These are phyloP conservation scores for Acanthopagrus latus DNA, from an alignment of 2,797 vertebrate genomes.

Conservation along the genomic window DNA sequence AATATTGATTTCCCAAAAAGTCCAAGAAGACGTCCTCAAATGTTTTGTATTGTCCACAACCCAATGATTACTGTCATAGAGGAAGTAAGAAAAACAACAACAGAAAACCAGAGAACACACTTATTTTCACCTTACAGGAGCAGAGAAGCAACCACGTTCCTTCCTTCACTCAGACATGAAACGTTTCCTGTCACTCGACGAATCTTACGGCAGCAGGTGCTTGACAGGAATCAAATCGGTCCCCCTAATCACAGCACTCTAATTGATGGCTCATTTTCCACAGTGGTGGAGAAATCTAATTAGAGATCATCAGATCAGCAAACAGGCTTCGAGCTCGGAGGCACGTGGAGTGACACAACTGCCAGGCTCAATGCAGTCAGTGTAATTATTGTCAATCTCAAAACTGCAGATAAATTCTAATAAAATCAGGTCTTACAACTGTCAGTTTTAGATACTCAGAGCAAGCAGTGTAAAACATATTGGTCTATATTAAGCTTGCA, in stretches of 20 bases:
- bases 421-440: conserved; percentile 9
- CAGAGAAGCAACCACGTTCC: conserved; percentile 3
- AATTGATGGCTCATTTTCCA: conserved; percentile 83
- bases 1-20: too few species aligned
- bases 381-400: conserved; percentile 47
- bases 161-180: conserved; percentile 20
- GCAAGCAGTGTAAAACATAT: conserved; percentile 3
- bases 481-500: background rate
- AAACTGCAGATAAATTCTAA: conserved; percentile 22
- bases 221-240: conserved; percentile 76
- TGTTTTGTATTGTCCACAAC: too few species aligned
- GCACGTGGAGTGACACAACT: conserved; percentile 67
- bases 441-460: background rate
- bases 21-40: too few species aligned
- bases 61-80: too few species aligned
- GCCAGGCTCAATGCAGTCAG: conserved; percentile 51
- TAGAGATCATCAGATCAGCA: conserved; percentile 79
- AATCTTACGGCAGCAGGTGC: conserved; percentile 76
- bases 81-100: background rate
- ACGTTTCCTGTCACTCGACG: conserved; percentile 56
- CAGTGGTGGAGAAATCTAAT: conserved; percentile 78
- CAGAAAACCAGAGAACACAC: background rate
- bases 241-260: conserved; percentile 70
- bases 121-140: background rate
- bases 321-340: conserved; percentile 66